A percentile compares a stretch with the other conserved stretches of the same genome.
These are phyloP conservation scores for Zaprionus camerounensis DNA, from an alignment of 1,140 invertebrate genomes.

Conservation along the genomic window DNA sequence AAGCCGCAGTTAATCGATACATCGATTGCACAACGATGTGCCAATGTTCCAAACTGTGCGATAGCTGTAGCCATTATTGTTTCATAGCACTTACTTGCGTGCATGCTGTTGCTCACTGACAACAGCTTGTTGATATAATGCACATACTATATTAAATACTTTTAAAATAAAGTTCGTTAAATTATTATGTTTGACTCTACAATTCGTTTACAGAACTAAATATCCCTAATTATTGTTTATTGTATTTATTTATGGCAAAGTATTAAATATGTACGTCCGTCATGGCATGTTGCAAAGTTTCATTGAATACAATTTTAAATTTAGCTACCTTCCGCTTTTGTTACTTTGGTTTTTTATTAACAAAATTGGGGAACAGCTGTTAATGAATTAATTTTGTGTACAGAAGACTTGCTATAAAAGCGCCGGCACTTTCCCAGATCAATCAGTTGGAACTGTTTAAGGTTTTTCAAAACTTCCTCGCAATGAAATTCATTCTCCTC, in stretches of 20 bases:
- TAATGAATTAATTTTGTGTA: background rate
- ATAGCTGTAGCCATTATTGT: background rate
- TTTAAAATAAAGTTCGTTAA: no score
- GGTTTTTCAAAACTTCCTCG: background rate
- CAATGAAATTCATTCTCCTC: slow-evolving; percentile 16
- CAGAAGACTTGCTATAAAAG: slow-evolving; percentile 2
- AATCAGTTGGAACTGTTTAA: background rate
- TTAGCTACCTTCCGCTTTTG: background rate
- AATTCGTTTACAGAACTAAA: no score
- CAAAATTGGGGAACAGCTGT: slow-evolving; percentile 1
- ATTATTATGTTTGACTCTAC: no score
- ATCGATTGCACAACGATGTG: background rate
- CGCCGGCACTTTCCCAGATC: background rate
- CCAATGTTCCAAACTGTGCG: background rate
- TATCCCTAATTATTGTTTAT: no score
- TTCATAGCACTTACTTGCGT: background rate
- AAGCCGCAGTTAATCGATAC: background rate
- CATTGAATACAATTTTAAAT: background rate
- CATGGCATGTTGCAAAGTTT: no score
- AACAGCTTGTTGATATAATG: background rate
- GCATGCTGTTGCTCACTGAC: background rate
- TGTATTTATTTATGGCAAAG: no score
- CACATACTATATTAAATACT: no score
- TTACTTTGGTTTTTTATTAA: background rate
- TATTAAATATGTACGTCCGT: no score